Evolutionary conservation across 2,888 invertebrate genomes (phyloP), one percentile per base, ranked within the genome.

Genomic region (Heteropelma amictum): DNA sequence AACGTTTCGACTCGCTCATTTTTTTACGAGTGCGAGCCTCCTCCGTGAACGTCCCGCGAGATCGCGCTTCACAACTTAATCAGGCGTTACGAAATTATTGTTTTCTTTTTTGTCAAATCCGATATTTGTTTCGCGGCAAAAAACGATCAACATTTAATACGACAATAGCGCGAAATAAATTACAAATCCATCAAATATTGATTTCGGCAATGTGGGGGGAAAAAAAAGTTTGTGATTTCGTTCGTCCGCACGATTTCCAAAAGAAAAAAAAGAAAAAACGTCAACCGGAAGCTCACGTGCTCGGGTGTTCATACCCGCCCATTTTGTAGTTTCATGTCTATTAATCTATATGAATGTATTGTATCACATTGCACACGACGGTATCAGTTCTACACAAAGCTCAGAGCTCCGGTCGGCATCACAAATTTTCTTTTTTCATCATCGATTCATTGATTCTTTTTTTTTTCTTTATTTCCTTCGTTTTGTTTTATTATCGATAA

Each of bases 311-410:
- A 47, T 63, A 61, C 51, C 45, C 51, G 10, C 42, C 54, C n/a
- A 76, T 30, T 12, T 30, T 28, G 28, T 56, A 71, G 77, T 67
- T 80, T 75, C 73, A 73, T 80, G 76, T 79, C 67, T 79, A 77
- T 80, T 49, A 75, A 51, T 78, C 71, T 77, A 72, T 77, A 80
- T 82, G 76, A 80, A 80, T 81, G 63, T 71, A 73, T 77, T 82
- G 83, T 86, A 87, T 86, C 85, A 86, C 85, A 86, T 82, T 85
- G 81, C 73, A 85, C 85, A 85, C 85, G 82, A 86, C 86, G 81
- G 77, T 83, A 81, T 82, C 73, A 77, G 76, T 82, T 77, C 68
- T 78, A 77, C 76, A 72, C 77, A 75, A 73, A 80, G 54, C 72
- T 71, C 21, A 51, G 64, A 54, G 58, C 54, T 63, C 74, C 67